Conservation (phyloP, 2,797 vertebrate species). For the Lepilemur ruficaudatus region DNA sequence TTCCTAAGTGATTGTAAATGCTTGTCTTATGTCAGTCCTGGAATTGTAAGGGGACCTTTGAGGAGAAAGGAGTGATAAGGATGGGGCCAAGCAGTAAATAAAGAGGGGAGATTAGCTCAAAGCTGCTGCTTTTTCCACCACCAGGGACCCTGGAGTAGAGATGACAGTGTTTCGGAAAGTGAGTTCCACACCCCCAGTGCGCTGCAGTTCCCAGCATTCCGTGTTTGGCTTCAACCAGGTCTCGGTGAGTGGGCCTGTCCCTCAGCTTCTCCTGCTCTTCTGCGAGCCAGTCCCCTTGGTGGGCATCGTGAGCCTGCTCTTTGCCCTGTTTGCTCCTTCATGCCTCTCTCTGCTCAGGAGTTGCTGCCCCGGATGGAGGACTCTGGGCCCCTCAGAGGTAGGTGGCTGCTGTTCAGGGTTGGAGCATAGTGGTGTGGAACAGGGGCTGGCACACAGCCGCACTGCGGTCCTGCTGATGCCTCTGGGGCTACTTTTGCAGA, state of each 20-base stretch:
- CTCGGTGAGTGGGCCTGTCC: slow-evolving; percentile 85
- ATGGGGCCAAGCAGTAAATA: fast-evolving
- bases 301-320: not conserved
- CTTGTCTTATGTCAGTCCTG: not conserved
- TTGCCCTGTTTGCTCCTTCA: not conserved
- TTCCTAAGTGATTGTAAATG: not conserved
- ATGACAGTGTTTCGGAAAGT: slow-evolving; percentile 96
- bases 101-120: not conserved
- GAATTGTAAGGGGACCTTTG: not conserved
- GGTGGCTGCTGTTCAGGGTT: not conserved
- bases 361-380: slow-evolving; percentile 92
- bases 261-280: fast-evolving
- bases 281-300: fast-evolving
- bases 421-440: fast-evolving
- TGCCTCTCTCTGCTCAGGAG: slow-evolving; percentile 82
- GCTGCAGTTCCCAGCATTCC: slow-evolving; percentile 95
- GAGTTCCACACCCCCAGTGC: slow-evolving; percentile 93
- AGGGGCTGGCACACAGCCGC: not conserved
- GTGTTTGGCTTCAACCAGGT: slow-evolving; percentile 95
- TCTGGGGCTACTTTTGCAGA: slow-evolving; percentile 79
- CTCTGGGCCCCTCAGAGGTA: slow-evolving; percentile 88
- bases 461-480: not conserved
- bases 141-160: slow-evolving; percentile 93
- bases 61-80: not conserved
- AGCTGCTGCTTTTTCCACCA: not conserved